These are phyloP conservation scores for Gallinago jamesoni DNA, from an alignment of 2,113 vertebrate species.

Conservation along the genomic window DNA sequence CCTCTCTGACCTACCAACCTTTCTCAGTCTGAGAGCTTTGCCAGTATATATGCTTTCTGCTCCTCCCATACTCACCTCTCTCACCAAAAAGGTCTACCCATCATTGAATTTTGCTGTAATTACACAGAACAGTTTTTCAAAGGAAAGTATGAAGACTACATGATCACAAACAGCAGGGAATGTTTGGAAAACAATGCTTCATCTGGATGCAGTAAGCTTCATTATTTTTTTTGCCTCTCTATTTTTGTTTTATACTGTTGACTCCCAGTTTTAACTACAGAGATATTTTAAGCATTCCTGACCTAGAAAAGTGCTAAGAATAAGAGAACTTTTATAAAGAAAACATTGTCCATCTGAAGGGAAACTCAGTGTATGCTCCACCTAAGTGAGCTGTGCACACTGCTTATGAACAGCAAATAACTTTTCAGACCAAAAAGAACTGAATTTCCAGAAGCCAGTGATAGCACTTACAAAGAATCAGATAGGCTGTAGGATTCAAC, in stretches of 20 bases:
- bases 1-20: not conserved
- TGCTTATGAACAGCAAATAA: not conserved
- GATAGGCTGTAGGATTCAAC: not conserved
- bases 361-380: not conserved
- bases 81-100: not conserved
- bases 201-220: constrained; percentile 34
- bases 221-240: constrained; percentile 45
- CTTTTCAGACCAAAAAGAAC: not conserved
- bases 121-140: constrained; percentile 25
- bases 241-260: constrained; percentile 53
- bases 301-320: constrained; percentile 54
- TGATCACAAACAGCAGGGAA: constrained; percentile 1
- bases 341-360: constrained; percentile 41
- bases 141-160: not conserved
- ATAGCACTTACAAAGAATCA: not conserved
- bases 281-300: constrained; percentile 58
- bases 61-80: not conserved
- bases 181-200: constrained; percentile 34
- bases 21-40: not conserved
- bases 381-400: not conserved
- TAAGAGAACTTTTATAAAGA: constrained; percentile 28
- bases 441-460: not conserved
- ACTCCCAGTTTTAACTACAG: constrained; percentile 61
- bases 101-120: not conserved
- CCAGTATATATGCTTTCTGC: not conserved